A percentile compares a stretch with the other conserved stretches of the same genome.
Conservation (phyloP, 1,140 invertebrate genomes). For the Uloborus diversus region DNA sequence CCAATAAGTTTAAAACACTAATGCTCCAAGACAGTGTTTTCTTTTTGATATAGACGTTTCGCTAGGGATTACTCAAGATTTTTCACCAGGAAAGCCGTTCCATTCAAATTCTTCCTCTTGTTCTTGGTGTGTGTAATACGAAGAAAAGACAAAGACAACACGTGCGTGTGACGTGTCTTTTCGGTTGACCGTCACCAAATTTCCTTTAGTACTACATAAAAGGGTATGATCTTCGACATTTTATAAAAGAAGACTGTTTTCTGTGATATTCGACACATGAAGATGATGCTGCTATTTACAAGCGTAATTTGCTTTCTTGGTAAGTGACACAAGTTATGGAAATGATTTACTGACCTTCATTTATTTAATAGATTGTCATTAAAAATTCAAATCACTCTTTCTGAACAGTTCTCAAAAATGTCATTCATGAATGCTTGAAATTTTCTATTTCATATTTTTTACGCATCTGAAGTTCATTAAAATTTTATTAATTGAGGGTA, state of each 20-base stretch:
- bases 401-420: no score
- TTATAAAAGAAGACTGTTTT: slow-evolving; percentile 22
- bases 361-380: no score
- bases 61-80: not conserved
- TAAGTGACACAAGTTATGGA: slow-evolving; percentile 24
- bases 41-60: no score
- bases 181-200: slow-evolving; percentile 7
- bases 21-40: no score
- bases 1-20: no score
- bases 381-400: no score
- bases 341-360: no score
- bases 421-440: no score
- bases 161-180: slow-evolving; percentile 32
- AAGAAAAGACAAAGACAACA: slow-evolving; percentile 37
- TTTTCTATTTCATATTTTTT: no score
- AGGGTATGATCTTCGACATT: not conserved
- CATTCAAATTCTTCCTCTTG: not conserved
- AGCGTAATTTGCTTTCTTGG: slow-evolving; percentile 16
- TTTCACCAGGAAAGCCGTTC: not conserved
- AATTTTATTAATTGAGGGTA: no score
- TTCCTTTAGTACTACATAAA: slow-evolving; percentile 47
- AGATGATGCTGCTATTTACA: slow-evolving; percentile 28
- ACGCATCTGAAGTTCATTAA: no score
- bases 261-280: not conserved
- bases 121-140: slow-evolving; percentile 11